phyloP scores from a whole-genome alignment of 2,113 vertebrate species.

The Zonotrichia leucophrys region DNA sequence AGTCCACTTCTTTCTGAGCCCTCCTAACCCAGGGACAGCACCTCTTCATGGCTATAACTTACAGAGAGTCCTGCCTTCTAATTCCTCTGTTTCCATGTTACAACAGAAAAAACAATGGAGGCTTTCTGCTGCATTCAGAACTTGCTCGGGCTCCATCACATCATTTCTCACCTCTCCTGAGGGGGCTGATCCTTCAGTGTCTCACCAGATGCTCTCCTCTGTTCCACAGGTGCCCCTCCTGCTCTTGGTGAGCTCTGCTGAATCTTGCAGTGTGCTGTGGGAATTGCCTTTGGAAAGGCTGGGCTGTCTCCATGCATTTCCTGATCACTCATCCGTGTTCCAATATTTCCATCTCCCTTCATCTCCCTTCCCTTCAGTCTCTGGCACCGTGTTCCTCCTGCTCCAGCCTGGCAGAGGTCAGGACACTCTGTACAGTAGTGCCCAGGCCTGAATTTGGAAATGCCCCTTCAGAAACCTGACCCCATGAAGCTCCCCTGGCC shows the following conservation, averaged over 20 bases:
- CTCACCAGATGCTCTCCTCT: rapidly evolving
- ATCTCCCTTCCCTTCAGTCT: background rate
- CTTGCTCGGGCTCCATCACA: background rate
- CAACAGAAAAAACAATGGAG: background rate
- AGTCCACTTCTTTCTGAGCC: background rate
- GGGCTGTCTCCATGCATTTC: rapidly evolving
- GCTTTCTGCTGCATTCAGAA: background rate
- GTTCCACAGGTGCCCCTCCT: background rate
- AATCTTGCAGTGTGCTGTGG: background rate
- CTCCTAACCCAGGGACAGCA: background rate
- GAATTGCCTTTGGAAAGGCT: background rate
- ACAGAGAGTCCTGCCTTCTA: background rate
- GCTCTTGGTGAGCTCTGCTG: background rate
- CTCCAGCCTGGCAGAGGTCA: background rate
- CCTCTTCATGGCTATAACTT: background rate
- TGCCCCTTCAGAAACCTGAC: background rate
- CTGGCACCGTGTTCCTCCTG: background rate
- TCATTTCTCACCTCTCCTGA: background rate
- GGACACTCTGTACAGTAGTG: rapidly evolving
- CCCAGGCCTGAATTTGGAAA: background rate
- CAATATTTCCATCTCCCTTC: background rate
- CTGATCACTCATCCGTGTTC: background rate
- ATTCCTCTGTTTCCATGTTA: background rate
- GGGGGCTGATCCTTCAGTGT: background rate
- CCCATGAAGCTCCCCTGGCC: background rate